Evolutionary conservation across 2,797 vertebrate species (phyloP).

Genomic region (Garrulus glandarius): DNA sequence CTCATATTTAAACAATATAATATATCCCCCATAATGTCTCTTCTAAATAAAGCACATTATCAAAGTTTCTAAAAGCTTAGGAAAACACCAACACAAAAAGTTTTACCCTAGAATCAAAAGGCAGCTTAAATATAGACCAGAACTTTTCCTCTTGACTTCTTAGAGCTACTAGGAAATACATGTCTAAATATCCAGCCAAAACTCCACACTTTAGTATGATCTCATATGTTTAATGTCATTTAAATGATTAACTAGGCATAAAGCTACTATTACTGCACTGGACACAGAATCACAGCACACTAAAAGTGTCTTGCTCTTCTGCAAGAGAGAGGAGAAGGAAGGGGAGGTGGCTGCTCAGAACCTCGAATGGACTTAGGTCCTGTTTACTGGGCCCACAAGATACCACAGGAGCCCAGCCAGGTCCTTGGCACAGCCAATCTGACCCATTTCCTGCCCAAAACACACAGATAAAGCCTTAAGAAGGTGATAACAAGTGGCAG

Average conservation of each 20-base stretch:
- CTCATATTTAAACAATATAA: background rate
- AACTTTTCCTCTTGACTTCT: background rate
- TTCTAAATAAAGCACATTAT: background rate
- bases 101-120: background rate
- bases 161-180: background rate
- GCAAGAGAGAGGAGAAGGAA: background rate
- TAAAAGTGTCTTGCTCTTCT: background rate
- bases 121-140: background rate
- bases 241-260: background rate
- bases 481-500: background rate
- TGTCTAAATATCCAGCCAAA: background rate
- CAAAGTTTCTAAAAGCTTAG: background rate
- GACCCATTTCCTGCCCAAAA: background rate
- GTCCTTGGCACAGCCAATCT: no score
- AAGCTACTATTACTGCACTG: background rate
- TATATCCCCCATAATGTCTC: fast-evolving
- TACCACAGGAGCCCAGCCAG: background rate
- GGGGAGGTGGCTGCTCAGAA: background rate
- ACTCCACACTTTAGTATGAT: background rate
- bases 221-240: background rate
- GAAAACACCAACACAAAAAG: background rate
- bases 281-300: background rate
- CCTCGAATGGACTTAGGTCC: background rate
- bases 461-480: background rate
- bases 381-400: background rate